Evolutionary conservation across 1,140 invertebrate genomes (phyloP), one percentile per base, ranked within the genome.

Genomic region (Brachionus plicatilis): DNA sequence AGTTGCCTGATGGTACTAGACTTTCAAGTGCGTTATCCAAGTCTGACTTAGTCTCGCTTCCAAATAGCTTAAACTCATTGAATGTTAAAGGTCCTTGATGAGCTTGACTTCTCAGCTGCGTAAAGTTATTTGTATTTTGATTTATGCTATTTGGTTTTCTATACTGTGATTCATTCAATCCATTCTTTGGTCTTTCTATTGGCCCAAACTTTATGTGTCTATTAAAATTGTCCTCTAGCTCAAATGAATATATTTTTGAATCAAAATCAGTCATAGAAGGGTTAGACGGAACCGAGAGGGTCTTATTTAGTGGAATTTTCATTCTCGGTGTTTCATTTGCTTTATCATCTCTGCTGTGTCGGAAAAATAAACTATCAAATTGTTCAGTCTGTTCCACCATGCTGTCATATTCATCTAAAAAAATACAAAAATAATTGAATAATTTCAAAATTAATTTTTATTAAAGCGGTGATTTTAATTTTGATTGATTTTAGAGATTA

Each of bases 351-450:
- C 12, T 68, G 12, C 45, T 27, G 11, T 76, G 72, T 11, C n/a
- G 24, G 27, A 82, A 65, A 27, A 80, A 53, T 43, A 45, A 9
- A 9, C 9, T 45, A n/a, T 50, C 60, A 41, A 82, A 82, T 82
- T 60, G 11, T 20, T 82, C 53, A 17, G 79, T 82, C 20, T 82
- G 27, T 60, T 60, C 12, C 17, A 82, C 79, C 79, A 82, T 82
- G 29, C 33, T 82, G 11, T 82, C 79, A 27, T 82, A 82, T 68
- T 76, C 72, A 76, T 76, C 72, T 76, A 12, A 50, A 76, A 50
- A 27, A 47, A 14, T 24, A 50, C 47, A 76, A 50, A 50, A 50
- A 29, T 14, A 29, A 50, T 12, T n/a, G 33, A 76, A 20, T 9
- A 37, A n/a, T 24, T 9, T 47, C 6, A 45, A 45, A 45, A 45